Base-by-base conservation (phyloP, 92 coral and sea anemone genomes). In the Siderastrea siderea region DNA sequence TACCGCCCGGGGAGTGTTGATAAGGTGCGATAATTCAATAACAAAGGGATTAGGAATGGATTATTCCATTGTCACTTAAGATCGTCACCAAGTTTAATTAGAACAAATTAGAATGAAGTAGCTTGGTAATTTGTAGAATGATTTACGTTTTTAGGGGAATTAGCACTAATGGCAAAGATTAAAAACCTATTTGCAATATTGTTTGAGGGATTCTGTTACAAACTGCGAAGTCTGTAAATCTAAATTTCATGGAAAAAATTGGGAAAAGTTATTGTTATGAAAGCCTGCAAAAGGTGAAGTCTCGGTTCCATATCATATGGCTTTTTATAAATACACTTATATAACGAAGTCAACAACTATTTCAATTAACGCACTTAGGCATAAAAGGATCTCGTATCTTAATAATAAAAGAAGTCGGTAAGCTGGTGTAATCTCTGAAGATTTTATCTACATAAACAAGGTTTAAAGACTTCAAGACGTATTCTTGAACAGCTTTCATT, bases 11-110 rank as follows among this genome's bases (percentile, higher is more conserved):
- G 17, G 54, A 61, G 57, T 78, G 8, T 78, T 63, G 26, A 78
- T n/a, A 49, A 62, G 58, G 71, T 62, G 72, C 17, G 71, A 79
- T 62, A 63, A 79, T 57, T 64, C 69, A 62, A 63, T 48, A 79
- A 62, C 57, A 49, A 78, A 79, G 72, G 83, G 71, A 79, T 79
- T 79, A 79, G 6, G 60, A 49, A 47, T 45, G 82, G 82, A 78
- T 78, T 78, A 78, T 47, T 62, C 14, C 71, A 62, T 62, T 62
- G 71, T 64, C 83, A 63, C 71, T 79, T 62, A 47, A 63, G 17
- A n/a, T 68, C 85, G 51, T 81, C 45, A 81, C 52, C 64, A 68
- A 68, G 52, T 67, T 81, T 45, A 81, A 81, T 81, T 81, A 68
- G 57, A 43, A 47, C n/a, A 53, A 2, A 16, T 54, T 53, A 26